Conservation (phyloP, 2,113 vertebrate genomes). For the Psilopsiagon aymara region DNA sequence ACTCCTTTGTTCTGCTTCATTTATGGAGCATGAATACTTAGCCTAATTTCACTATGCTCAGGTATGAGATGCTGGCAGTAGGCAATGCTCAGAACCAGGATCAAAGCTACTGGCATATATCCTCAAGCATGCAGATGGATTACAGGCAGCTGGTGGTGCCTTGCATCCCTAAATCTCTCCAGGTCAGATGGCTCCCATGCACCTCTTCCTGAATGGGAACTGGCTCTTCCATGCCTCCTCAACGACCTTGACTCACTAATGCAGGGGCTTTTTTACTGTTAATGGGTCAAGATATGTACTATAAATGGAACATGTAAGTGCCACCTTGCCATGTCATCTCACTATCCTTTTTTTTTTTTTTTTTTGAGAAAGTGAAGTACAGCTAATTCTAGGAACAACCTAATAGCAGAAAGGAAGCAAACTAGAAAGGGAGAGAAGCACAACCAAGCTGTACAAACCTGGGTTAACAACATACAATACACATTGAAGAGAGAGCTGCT, state of each 20-base stretch:
- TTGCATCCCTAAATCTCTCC: rapidly evolving
- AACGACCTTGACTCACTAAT: background rate
- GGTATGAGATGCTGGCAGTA: background rate
- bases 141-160: background rate
- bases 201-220: background rate
- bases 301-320: background rate
- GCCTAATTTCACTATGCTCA: background rate
- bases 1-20: background rate
- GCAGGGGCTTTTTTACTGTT: background rate
- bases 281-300: background rate
- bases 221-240: background rate
- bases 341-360: background rate
- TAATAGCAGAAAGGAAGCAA: background rate
- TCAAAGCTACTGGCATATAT: background rate
- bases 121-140: background rate
- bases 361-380: background rate
- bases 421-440: background rate
- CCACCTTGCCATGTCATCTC: background rate
- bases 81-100: background rate
- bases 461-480: background rate
- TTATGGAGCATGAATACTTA: background rate
- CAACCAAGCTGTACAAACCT: background rate
- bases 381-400: background rate
- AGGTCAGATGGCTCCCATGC: background rate
- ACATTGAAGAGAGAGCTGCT: rapidly evolving